Evolutionary conservation across 2,888 invertebrate species (phyloP), one percentile per base, ranked within the genome.

Genomic region (Carabus problematicus): DNA sequence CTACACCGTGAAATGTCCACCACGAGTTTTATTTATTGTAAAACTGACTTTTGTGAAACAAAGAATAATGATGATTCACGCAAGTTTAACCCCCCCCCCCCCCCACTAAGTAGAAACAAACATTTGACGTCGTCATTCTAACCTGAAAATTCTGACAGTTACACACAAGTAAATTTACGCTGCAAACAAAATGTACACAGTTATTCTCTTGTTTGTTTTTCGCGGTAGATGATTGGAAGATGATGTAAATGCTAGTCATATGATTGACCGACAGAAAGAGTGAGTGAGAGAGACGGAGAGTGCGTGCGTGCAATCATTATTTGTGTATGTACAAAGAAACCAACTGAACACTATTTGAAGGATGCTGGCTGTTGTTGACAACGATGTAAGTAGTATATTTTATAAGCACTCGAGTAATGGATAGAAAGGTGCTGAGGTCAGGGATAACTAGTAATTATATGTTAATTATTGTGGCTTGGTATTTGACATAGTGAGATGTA

Each of bases 401-500:
- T 12, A 45, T 12, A 4, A 45, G 11, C 45, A 45, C 11, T 12
- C 14, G 7, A 45, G 14, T 12, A 12, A 45, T 14, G 11, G 45
- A 45, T 14, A 11, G 1, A 6, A 45, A 45, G 3, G 59, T 43
- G 43, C 59, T 59, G 63, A 52, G 63, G 61, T 62, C 61, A 62
- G 61, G 61, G 61, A 62, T 62, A 62, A 39, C 56, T 55, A 64
- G 42, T 45, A 56, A 56, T 55, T 42, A 63, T 43, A 56, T 55
- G 47, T 41, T 43, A 56, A 19, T 18, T 64, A 29, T 29, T 29
- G 55, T 16, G 64, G 55, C 19, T 64, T 55, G 64, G 56, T 64
- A 64, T 64, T 64, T 29, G 52, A 49, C 14, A 18, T 64, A 64
- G 64, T 64, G 64, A 64, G 64, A 64, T 64, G 18, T 64, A 64